A percentile compares a stretch with the other conserved stretches of the same genome.
These are phyloP conservation scores for Mesoclemmys tuberculata DNA, from an alignment of 2,113 vertebrate species.

Conservation along the genomic window DNA sequence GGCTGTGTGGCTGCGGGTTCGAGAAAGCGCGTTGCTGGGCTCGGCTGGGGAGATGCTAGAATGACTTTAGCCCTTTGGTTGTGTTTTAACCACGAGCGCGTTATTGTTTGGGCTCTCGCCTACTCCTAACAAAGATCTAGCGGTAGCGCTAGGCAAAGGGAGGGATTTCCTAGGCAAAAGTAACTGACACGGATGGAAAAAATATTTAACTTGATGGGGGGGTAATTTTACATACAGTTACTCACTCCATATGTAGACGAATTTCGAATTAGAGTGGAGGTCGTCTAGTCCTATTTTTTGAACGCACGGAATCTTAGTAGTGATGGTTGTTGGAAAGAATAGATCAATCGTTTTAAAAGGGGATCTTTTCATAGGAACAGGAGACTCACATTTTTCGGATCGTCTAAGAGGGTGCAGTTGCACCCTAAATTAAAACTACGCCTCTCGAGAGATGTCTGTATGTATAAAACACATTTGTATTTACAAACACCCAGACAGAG, in stretches of 20 bases:
- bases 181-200: no score
- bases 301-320: background rate
- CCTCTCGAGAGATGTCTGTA: no score
- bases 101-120: background rate
- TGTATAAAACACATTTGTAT: no score
- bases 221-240: no score
- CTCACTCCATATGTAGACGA: no score
- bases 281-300: background rate
- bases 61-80: background rate
- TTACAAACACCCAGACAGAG: background rate
- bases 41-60: no score
- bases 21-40: no score
- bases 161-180: no score
- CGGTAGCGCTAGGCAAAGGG: background rate
- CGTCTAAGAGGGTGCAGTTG: background rate
- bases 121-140: background rate
- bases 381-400: background rate
- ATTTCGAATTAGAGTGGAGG: background rate
- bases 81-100: background rate
- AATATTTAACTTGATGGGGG: background rate
- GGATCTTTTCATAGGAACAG: background rate
- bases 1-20: no score
- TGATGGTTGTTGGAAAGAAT: background rate
- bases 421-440: background rate
- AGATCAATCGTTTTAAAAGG: background rate